These are phyloP conservation scores for Gallinago nigripennis DNA, from an alignment of 2,797 vertebrate genomes.

Conservation along the genomic window DNA sequence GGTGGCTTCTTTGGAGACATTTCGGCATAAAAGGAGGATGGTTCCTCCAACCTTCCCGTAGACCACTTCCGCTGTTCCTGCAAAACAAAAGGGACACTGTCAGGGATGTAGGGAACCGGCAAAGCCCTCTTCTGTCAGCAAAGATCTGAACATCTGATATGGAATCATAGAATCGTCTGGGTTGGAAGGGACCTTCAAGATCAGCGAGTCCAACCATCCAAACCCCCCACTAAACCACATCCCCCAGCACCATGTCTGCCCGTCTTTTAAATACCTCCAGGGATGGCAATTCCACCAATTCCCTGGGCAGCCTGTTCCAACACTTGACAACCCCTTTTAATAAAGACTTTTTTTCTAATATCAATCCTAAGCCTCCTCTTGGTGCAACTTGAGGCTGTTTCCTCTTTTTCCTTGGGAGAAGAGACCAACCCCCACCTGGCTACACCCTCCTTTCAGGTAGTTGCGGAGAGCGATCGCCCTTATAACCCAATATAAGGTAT, in stretches of 20 bases:
- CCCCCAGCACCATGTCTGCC: background rate
- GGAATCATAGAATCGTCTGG: background rate
- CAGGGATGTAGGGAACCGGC: fast-evolving
- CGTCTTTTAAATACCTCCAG: background rate
- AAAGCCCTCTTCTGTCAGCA: background rate
- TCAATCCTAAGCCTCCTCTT: background rate
- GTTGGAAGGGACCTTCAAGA: background rate
- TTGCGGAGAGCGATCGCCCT: background rate
- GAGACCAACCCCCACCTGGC: background rate
- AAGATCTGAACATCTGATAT: fast-evolving
- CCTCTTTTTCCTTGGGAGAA: background rate
- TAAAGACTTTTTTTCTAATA: background rate
- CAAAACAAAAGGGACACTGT: background rate
- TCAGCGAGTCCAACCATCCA: background rate
- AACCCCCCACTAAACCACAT: background rate
- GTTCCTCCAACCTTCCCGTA: constrained; percentile 69
- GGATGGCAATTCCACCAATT: background rate
- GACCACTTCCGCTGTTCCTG: background rate
- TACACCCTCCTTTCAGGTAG: background rate
- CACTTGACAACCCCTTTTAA: background rate
- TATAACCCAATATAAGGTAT: background rate
- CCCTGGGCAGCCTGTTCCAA: background rate
- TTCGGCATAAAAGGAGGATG: constrained; percentile 77
- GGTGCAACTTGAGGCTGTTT: background rate
- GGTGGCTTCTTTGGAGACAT: background rate